phyloP scores from a whole-genome alignment of 2,113 vertebrate genomes.

The Sylvietta virens region DNA sequence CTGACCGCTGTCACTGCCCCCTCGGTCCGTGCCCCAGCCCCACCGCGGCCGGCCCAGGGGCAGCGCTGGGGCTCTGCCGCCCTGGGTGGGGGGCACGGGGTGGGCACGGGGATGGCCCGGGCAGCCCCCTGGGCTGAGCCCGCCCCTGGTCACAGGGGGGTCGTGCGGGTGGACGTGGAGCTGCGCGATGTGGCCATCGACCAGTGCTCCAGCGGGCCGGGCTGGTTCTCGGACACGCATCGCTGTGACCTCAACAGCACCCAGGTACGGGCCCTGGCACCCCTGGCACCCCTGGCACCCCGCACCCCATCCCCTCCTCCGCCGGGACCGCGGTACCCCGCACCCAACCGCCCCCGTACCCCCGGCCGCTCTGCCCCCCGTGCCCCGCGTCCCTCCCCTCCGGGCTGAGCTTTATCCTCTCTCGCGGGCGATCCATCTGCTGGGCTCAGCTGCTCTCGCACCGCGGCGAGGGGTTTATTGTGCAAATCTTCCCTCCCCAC shows the following conservation, averaged over 20 bases:
- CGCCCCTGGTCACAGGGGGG: slow-evolving; percentile 74
- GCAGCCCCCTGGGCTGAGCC: neutral
- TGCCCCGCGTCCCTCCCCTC: neutral
- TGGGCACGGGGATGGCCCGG: neutral
- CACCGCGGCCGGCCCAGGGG: neutral
- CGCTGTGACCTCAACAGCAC: slow-evolving; percentile 93
- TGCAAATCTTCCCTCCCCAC: slow-evolving; percentile 39
- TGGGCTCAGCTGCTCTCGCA: neutral
- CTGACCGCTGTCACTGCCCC: neutral
- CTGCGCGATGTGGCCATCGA: slow-evolving; percentile 85
- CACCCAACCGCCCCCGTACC: neutral
- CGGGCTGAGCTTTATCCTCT: slow-evolving; percentile 6
- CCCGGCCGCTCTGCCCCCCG: neutral
- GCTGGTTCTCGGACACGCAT: slow-evolving; percentile 91
- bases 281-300: neutral
- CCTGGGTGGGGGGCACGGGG: neutral
- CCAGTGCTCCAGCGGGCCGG: slow-evolving; percentile 80
- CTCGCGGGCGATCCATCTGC: slow-evolving; percentile 36
- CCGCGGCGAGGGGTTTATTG: slow-evolving; percentile 11
- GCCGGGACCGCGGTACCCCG: neutral
- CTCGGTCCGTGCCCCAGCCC: fast-evolving
- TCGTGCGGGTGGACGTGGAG: slow-evolving; percentile 87
- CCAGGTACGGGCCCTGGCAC: slow-evolving; percentile 78
- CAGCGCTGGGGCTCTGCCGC: fast-evolving
- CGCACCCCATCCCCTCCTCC: neutral